phyloP scores from a whole-genome alignment of 2,888 invertebrate species.

The Anthrax anthrax region DNA sequence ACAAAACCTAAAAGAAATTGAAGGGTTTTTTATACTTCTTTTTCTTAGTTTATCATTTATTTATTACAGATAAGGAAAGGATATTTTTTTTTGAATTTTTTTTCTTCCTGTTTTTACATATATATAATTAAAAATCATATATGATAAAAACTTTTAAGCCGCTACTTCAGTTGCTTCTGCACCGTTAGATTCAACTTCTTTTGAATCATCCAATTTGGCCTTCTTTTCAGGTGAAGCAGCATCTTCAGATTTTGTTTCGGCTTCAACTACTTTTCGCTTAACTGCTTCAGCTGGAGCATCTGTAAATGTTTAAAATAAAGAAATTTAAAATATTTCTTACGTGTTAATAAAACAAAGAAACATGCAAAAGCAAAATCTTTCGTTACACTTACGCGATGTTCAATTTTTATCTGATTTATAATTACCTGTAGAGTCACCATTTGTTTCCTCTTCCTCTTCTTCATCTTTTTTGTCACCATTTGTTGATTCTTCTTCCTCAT shows the following conservation, averaged over 20 bases:
- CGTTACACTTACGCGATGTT: too few species aligned
- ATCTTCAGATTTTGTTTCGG: slow-evolving; percentile 25
- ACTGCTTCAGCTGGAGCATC: slow-evolving; percentile 31
- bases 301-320: slow-evolving; percentile 1
- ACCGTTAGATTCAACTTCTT: slow-evolving; percentile 30
- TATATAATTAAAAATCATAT: slow-evolving; percentile 14
- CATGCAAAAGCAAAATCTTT: too few species aligned
- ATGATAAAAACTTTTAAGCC: slow-evolving; percentile 25
- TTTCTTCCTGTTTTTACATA: slow-evolving; percentile 12
- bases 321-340: not conserved
- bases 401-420: too few species aligned
- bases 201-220: slow-evolving; percentile 33
- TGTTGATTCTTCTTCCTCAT: slow-evolving; percentile 15
- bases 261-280: slow-evolving; percentile 30
- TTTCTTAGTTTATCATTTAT: not conserved
- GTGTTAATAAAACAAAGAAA: not conserved
- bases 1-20: not conserved
- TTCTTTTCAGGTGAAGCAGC: slow-evolving; percentile 34
- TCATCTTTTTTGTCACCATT: slow-evolving; percentile 15
- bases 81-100: slow-evolving; percentile 14
- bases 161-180: slow-evolving; percentile 34
- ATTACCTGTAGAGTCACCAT: slow-evolving; percentile 31
- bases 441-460: slow-evolving; percentile 19
- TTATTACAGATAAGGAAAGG: slow-evolving; percentile 1
- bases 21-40: not conserved